phyloP scores from a whole-genome alignment of 2,888 invertebrate genomes.

The Hesperia comma region DNA sequence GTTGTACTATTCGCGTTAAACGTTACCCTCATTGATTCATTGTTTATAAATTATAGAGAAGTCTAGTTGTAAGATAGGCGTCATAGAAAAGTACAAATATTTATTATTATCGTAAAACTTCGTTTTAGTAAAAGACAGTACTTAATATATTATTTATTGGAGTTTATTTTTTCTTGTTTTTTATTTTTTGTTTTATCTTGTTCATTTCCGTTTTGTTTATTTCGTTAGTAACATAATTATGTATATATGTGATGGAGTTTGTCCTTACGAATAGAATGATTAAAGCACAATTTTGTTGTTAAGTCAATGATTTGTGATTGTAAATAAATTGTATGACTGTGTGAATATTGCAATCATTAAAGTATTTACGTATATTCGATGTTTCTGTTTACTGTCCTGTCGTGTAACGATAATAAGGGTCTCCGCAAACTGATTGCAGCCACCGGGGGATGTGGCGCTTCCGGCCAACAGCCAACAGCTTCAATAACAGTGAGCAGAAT shows the following conservation, averaged over 20 bases:
- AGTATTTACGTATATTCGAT: conserved; percentile 74
- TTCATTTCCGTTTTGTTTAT: conserved; percentile 62
- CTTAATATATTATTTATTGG: conserved; percentile 49
- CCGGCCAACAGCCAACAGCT: too few relatives aligned
- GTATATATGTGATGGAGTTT: conserved; percentile 51
- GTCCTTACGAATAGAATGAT: conserved; percentile 54
- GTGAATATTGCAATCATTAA: conserved; percentile 81
- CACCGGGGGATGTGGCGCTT: too few relatives aligned
- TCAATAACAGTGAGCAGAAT: too few relatives aligned
- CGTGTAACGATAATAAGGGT: too few relatives aligned
- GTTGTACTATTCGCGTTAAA: conserved; percentile 40
- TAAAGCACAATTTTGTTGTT: conserved; percentile 80
- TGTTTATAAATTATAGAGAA: conserved; percentile 46
- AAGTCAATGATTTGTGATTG: conserved; percentile 74
- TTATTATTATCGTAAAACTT: conserved; percentile 39
- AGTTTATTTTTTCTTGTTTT: conserved; percentile 48
- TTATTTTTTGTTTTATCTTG: conserved; percentile 51
- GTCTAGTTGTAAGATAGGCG: conserved; percentile 58
- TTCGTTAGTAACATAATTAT: conserved; percentile 41
- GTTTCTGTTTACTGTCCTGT: conserved; percentile 36
- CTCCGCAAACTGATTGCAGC: too few relatives aligned
- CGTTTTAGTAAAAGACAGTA: conserved; percentile 55
- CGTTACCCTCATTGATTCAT: conserved; percentile 28
- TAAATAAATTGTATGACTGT: conserved; percentile 78
- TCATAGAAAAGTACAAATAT: conserved; percentile 69